Base-by-base conservation (phyloP, 2,888 invertebrate genomes). In the Lypha dubia region DNA sequence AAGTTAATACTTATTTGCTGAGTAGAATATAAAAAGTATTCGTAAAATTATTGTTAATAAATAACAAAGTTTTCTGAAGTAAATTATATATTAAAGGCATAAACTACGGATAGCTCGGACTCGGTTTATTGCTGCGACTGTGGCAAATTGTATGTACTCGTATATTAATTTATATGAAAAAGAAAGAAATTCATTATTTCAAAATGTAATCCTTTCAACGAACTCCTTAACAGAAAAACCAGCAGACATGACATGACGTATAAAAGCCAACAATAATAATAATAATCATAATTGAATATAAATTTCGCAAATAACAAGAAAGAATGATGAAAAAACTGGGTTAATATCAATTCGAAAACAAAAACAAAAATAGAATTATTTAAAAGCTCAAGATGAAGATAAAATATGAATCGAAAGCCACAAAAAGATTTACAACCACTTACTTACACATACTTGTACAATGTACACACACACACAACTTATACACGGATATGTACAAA, bases 231-330 rank as follows among this genome's bases (percentile, higher is more conserved):
- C 1, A 53, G n/a, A 49, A 46, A 35, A 63, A 17, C 56, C 3
- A 60, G 35, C n/a, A n/a, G n/a, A n/a, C n/a, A n/a, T n/a, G n/a
- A 63, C 32, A 24, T 41, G 15, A 6, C 63, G 9, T 53, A 63
- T 9, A 68, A 70, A 44, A 53, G 28, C 9, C n/a, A 60, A 68
- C 32, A 71, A 17, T 46, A 53, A 65, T 53, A 53, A 65, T 53
- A 70, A 53, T 71, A 79, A 65, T 65, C 71, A 73, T 65, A 73
- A 73, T 73, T 79, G 65, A 79, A 79, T 15, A 65, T 22, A 56
- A n/a, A 62, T 70, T 44, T 62, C 2, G 22, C 17, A 58, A 28
- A 56, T 24, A 63, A 3, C n/a, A 28, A 15, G 32, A 15, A 32
- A n/a, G n/a, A n/a, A n/a, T n/a, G n/a, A n/a, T n/a, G n/a, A 28